These are phyloP conservation scores for Gracilinanus agilis DNA, from an alignment of 2,113 vertebrate genomes.

Conservation along the genomic window DNA sequence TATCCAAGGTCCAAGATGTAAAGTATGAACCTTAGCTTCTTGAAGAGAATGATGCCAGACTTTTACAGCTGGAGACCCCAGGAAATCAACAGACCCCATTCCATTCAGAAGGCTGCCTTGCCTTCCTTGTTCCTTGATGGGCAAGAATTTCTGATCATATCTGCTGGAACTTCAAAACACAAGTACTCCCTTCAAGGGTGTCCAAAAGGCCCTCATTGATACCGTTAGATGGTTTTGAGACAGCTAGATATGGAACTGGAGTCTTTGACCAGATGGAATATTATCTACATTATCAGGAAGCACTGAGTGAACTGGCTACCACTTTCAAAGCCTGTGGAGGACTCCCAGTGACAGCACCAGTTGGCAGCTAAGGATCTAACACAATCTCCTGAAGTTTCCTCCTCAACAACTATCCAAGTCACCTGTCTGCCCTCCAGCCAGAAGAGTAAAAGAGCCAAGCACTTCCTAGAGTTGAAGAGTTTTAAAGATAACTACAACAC, in stretches of 20 bases:
- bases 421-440: no score
- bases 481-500: no score
- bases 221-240: conserved; percentile 94
- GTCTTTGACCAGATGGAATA: conserved; percentile 94
- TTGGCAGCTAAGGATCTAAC: conserved; percentile 95
- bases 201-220: no score
- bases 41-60: conserved; percentile 87
- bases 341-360: conserved; percentile 90
- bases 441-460: no score
- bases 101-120: conserved; percentile 86
- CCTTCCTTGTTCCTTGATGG: no score
- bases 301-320: conserved; percentile 90
- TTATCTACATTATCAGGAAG: conserved; percentile 91
- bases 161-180: no score
- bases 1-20: conserved; percentile 93
- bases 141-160: no score
- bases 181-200: no score
- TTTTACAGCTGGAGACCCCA: conserved; percentile 88
- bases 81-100: conserved; percentile 88
- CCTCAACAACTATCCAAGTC: no score
- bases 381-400: no score
- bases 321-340: conserved; percentile 87
- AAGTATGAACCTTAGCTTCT: conserved; percentile 93
- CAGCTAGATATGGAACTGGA: conserved; percentile 93
- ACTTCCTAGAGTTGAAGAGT: no score